Percentiles rank a stretch among this genome's conserved stretches.
These are phyloP conservation scores for Tholera decimalis DNA, from an alignment of 2,888 invertebrate genomes.

Conservation along the genomic window DNA sequence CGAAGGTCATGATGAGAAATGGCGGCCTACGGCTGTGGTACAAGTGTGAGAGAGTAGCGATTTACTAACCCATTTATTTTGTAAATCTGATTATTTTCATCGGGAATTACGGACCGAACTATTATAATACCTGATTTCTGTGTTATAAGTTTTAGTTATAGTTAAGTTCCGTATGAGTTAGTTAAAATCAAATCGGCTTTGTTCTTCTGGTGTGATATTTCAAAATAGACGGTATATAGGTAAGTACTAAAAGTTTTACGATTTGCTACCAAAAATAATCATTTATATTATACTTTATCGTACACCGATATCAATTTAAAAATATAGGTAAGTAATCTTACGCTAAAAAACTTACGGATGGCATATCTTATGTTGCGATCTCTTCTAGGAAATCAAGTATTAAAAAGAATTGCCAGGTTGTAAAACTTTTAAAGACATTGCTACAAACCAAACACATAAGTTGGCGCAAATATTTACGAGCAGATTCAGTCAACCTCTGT, in stretches of 20 bases:
- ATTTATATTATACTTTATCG: too few relatives aligned
- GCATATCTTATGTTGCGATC: too few relatives aligned
- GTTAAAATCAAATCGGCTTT: background rate
- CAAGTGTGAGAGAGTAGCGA: conserved; percentile 46
- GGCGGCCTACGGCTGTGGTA: conserved; percentile 68
- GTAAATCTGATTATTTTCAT: background rate
- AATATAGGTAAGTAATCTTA: too few relatives aligned
- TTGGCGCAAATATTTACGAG: too few relatives aligned
- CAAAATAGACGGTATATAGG: background rate
- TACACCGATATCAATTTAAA: too few relatives aligned
- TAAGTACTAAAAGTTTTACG: too few relatives aligned
- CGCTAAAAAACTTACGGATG: too few relatives aligned
- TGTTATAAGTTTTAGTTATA: background rate
- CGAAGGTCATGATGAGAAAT: conserved; percentile 86
- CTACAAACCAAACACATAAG: background rate
- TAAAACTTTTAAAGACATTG: background rate
- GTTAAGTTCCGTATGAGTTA: background rate
- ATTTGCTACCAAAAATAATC: too few relatives aligned
- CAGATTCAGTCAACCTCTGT: too few relatives aligned
- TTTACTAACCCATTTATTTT: conserved; percentile 6
- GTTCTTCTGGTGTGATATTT: background rate
- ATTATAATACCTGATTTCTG: background rate
- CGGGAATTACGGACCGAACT: background rate
- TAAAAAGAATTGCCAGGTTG: background rate
- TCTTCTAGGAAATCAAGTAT: too few relatives aligned